These are phyloP conservation scores for Catamblyrhynchus diadema DNA, from an alignment of 2,797 vertebrate genomes.

Conservation along the genomic window DNA sequence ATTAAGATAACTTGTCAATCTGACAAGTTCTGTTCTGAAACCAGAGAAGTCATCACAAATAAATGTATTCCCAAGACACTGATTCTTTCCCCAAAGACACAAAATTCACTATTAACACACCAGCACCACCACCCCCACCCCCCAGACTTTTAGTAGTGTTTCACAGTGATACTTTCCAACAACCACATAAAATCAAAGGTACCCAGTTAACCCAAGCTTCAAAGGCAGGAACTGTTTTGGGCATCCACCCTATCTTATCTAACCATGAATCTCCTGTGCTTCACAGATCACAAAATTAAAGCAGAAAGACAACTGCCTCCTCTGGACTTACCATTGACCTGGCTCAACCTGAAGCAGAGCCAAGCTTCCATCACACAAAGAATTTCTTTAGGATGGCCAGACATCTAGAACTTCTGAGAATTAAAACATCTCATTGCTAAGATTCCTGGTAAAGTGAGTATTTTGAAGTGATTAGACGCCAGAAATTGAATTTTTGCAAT, in stretches of 20 bases:
- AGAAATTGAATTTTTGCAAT: not conserved
- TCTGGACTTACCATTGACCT: not conserved
- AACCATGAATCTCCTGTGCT: not conserved
- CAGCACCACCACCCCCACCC: not conserved
- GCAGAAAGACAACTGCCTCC: not conserved
- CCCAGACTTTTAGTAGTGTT: not conserved
- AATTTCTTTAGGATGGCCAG: not conserved
- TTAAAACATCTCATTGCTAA: not conserved
- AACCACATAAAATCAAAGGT: not conserved
- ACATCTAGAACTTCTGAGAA: not conserved
- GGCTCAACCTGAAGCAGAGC: not conserved
- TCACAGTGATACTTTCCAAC: not conserved
- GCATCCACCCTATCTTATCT: not conserved
- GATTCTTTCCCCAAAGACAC: not conserved
- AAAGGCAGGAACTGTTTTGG: not conserved
- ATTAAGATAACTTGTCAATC: not conserved
- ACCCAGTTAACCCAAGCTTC: not conserved
- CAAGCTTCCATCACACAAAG: not conserved
- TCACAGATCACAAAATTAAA: not conserved
- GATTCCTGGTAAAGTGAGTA: not conserved
- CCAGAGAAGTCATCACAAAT: not conserved
- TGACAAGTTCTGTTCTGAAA: not conserved
- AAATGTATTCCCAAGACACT: not conserved
- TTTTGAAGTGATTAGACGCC: not conserved
- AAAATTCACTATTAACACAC: not conserved